Evolutionary conservation across 2,113 vertebrate species (phyloP).

Genomic region (Helogale parvula): DNA sequence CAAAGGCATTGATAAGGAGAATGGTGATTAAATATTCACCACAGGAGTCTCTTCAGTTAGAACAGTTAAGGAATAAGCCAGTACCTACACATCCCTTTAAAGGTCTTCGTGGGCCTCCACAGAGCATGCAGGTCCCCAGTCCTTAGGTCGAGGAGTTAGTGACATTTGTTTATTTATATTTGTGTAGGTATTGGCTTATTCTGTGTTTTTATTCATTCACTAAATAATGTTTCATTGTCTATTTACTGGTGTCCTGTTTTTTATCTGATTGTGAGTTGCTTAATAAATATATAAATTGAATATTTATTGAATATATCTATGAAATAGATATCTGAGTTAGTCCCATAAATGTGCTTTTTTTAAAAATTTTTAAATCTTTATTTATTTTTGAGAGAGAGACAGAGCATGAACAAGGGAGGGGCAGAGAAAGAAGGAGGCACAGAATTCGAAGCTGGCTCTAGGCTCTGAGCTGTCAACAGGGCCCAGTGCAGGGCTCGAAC

Average conservation of each 20-base stretch:
- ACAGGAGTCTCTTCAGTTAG: neutral
- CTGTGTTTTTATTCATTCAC: neutral
- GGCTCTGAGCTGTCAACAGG: too few species aligned
- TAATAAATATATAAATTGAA: neutral
- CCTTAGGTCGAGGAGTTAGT: neutral
- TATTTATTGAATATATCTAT: neutral
- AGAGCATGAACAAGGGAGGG: too few species aligned
- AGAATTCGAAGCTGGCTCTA: too few species aligned
- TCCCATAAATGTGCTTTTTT: neutral
- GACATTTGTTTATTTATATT: neutral
- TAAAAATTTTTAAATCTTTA: neutral
- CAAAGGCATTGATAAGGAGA: neutral
- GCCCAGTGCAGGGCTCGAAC: too few species aligned
- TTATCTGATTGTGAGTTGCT: neutral
- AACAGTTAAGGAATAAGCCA: neutral
- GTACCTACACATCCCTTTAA: neutral
- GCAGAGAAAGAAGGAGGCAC: too few species aligned
- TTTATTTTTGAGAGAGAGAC: too few species aligned
- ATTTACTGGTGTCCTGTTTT: neutral
- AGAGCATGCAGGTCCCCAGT: neutral
- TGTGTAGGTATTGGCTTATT: neutral
- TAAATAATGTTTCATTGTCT: neutral
- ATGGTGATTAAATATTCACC: neutral
- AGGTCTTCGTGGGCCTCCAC: neutral
- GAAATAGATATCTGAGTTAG: constrained; percentile 17